These are phyloP conservation scores for Drosophila melanica DNA, from an alignment of 1,140 invertebrate genomes.

Conservation along the genomic window DNA sequence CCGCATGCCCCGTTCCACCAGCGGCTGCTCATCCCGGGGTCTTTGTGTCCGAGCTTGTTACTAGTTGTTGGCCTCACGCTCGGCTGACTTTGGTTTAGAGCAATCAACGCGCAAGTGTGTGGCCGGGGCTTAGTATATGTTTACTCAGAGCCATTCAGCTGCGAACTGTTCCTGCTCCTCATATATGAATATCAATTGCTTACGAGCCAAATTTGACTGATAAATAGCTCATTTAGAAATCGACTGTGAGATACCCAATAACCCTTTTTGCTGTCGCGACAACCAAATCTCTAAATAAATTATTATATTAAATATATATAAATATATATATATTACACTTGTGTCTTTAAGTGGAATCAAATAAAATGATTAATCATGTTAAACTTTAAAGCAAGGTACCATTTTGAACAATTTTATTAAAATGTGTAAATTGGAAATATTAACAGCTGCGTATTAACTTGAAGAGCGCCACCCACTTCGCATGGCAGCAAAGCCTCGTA, in stretches of 20 bases:
- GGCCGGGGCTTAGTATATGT: conserved; percentile 54
- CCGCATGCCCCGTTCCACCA: conserved; percentile 25
- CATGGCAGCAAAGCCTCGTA: neutral
- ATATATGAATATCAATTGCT: conserved; percentile 64
- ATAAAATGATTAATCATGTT: too few relatives aligned
- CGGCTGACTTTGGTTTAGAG: conserved; percentile 77
- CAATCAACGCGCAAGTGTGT: conserved; percentile 64
- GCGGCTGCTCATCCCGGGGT: conserved; percentile 15
- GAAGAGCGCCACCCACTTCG: neutral
- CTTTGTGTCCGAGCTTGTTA: conserved; percentile 55
- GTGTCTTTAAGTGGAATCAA: too few relatives aligned
- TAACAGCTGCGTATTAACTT: neutral
- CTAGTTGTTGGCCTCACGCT: conserved; percentile 76
- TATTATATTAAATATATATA: too few relatives aligned
- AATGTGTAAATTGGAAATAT: too few relatives aligned
- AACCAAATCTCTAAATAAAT: too few relatives aligned
- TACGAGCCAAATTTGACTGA: conserved; percentile 24
- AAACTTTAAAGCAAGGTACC: too few relatives aligned
- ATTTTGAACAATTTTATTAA: too few relatives aligned
- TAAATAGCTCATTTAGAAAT: neutral
- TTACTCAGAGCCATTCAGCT: conserved; percentile 69
- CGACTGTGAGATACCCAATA: neutral
- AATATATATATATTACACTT: too few relatives aligned
- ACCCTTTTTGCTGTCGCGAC: too few relatives aligned
- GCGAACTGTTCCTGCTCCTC: conserved; percentile 53